These are phyloP conservation scores for Stichodactyla mertensii DNA, from an alignment of 64 coral and sea anemone genomes.

Conservation along the genomic window DNA sequence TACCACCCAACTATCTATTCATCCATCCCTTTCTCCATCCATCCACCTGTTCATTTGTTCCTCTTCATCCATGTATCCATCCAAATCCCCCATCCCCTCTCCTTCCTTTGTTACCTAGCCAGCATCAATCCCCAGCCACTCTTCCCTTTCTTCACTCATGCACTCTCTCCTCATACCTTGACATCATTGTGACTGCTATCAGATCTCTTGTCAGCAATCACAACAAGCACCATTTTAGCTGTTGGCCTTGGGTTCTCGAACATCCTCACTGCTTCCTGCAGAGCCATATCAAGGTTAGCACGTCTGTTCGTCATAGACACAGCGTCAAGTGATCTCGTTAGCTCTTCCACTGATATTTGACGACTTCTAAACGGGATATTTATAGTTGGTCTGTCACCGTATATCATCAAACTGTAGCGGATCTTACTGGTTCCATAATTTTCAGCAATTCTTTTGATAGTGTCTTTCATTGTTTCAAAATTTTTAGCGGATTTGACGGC, in stretches of 20 bases:
- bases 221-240: conserved; percentile 46
- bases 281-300: conserved; percentile 31
- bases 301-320: not conserved
- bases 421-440: conserved; percentile 70
- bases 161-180: not conserved
- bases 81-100: too few relatives aligned
- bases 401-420: conserved; percentile 50
- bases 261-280: conserved; percentile 28
- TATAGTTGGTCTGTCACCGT: conserved; percentile 40
- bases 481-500: conserved; percentile 38
- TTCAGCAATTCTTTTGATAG: conserved; percentile 41
- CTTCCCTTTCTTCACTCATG: not conserved
- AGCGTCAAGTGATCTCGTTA: conserved; percentile 33
- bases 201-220: conserved; percentile 42
- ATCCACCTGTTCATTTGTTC: not conserved
- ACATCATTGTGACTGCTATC: conserved; percentile 15
- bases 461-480: conserved; percentile 75
- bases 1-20: too few relatives aligned
- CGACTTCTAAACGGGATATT: conserved; percentile 32
- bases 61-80: too few relatives aligned
- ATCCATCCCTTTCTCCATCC: not conserved
- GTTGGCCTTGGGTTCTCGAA: conserved; percentile 25
- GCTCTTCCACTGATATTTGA: conserved; percentile 30
- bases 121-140: not conserved
- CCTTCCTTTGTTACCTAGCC: too few relatives aligned